A percentile compares a stretch with the other conserved stretches of the same genome.
Evolutionary conservation across 2,888 invertebrate species (phyloP).

Genomic region (Rotaria magnacalcarata): DNA sequence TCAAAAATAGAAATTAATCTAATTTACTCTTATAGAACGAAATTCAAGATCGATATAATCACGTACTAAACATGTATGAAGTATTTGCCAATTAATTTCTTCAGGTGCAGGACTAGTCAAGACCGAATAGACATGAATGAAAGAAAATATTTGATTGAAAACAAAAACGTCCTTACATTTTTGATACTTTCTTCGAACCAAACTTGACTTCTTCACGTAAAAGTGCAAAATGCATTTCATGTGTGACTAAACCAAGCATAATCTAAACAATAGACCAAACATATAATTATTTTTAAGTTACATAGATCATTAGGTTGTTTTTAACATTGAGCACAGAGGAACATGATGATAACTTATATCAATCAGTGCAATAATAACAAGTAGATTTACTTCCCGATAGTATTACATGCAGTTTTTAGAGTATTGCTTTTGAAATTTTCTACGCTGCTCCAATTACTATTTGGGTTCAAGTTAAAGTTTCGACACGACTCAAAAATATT

Average conservation of each 20-base stretch:
- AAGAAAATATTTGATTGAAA: not conserved
- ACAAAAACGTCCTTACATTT: not conserved
- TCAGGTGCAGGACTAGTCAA: constrained; percentile 60
- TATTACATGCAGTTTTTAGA: too few relatives aligned
- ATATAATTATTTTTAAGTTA: too few relatives aligned
- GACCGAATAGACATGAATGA: constrained; percentile 61
- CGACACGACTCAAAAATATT: too few relatives aligned
- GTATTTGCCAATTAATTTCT: constrained; percentile 79
- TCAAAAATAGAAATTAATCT: constrained; percentile 87
- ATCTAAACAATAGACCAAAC: constrained; percentile 2
- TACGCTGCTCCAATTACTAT: too few relatives aligned
- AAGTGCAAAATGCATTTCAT: constrained; percentile 89
- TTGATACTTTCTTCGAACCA: constrained; percentile 19
- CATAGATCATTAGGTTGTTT: too few relatives aligned
- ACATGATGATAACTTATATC: too few relatives aligned
- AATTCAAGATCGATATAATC: constrained; percentile 88
- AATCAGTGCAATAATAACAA: too few relatives aligned
- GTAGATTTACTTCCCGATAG: too few relatives aligned
- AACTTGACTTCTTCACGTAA: constrained; percentile 79
- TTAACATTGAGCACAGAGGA: too few relatives aligned
- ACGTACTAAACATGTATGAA: constrained; percentile 81
- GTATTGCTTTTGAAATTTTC: too few relatives aligned
- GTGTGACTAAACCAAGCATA: constrained; percentile 84
- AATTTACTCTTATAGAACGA: constrained; percentile 82
- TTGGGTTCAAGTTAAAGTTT: too few relatives aligned